Evolutionary conservation across 2,888 invertebrate genomes (phyloP), one percentile per base, ranked within the genome.

Genomic region (Spodoptera exigua): DNA sequence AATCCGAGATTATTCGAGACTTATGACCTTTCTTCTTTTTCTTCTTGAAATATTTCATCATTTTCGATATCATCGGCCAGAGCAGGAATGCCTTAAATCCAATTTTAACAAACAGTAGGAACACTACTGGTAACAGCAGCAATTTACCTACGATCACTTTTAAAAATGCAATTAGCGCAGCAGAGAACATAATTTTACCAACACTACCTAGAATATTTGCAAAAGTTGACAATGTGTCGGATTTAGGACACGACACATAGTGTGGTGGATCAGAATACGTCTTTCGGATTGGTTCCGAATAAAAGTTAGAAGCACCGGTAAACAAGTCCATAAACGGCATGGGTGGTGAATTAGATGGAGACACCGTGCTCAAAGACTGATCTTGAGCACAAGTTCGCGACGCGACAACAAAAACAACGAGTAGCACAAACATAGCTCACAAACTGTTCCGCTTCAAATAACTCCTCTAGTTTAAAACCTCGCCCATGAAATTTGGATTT

Each of bases 111-210:
- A 92, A 73, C 36, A 94, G 66, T 61, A 92, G 83, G 27, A 93
- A 76, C 32, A 89, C 82, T 17, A 93, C 65, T 1, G 94, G 94
- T 47, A 93, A 70, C 18, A 94, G 76, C 64, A 94, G 79, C 53
- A 94, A 74, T 82, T 94, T 94, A 16, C 89, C 91, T 16, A 84
- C 87, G 37, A 94, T 71, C 51, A 93, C 72, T 79, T 94, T 94
- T 18, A 94, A 68, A 61, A 93, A 82, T 18, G 88, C 84, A 61
- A 94, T 92, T 46, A 90, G 83, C 40, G 92, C 89, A 21, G 87
- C 89, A 2, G 94, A 92, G 64, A 94, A 74, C 89, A 94, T 88
- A 54, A 94, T 93, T 79, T 94, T 94, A 5, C 93, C 93, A 36
- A 92, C 91, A 70, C 91, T 94, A 3, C 89, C 89, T 49, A 94